Evolutionary conservation across 2,888 invertebrate genomes (phyloP).

Genomic region (Tetanocera ferruginea): DNA sequence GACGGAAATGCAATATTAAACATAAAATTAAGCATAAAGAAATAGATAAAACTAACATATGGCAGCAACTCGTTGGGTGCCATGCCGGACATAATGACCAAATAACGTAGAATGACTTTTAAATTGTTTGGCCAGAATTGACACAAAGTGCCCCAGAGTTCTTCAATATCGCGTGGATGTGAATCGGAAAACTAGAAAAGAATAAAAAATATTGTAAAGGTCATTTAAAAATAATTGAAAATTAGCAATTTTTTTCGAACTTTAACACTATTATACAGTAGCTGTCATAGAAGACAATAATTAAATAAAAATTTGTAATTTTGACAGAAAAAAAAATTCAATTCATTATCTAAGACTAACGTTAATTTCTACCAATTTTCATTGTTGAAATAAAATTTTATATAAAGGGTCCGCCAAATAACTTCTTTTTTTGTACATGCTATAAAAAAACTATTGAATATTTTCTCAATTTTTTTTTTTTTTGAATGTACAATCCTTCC

Average conservation of each 20-base stretch:
- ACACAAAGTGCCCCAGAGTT: constrained; percentile 95
- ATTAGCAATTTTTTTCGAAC: neutral
- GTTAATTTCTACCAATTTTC: neutral
- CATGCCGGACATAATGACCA: constrained; percentile 96
- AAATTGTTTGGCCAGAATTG: constrained; percentile 98
- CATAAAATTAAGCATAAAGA: neutral
- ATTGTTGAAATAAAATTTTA: neutral
- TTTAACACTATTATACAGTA: neutral
- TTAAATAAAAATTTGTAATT: too few relatives aligned
- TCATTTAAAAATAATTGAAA: constrained; percentile 47
- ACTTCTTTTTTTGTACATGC: too few relatives aligned
- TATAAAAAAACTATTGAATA: too few relatives aligned
- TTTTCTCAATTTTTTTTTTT: too few relatives aligned
- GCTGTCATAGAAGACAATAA: neutral
- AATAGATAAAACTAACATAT: constrained; percentile 78
- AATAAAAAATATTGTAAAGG: constrained; percentile 13
- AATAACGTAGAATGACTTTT: constrained; percentile 94
- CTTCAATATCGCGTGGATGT: constrained; percentile 95
- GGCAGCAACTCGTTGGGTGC: constrained; percentile 94
- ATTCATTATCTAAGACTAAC: neutral
- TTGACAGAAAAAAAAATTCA: neutral
- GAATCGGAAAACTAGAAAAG: constrained; percentile 88
- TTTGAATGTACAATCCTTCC: too few relatives aligned
- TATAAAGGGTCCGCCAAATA: too few relatives aligned
- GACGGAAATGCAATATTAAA: neutral